Conservation (phyloP, 2,888 invertebrate genomes). For the Plebejus argus region DNA sequence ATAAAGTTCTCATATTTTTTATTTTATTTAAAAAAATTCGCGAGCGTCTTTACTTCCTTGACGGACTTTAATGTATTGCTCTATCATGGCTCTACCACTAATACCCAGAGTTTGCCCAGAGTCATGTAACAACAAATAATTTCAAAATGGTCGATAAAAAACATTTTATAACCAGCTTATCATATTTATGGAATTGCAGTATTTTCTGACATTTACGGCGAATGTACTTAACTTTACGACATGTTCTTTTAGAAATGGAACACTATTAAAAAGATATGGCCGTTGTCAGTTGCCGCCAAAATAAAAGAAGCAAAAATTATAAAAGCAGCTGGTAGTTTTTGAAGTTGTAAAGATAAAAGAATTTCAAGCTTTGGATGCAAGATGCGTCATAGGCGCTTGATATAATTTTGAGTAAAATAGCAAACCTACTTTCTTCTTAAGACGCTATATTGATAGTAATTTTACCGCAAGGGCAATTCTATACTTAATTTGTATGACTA, state of each 20-base stretch:
- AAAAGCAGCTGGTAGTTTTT: slow-evolving; percentile 19
- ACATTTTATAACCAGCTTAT: not conserved
- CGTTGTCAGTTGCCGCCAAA: slow-evolving; percentile 17
- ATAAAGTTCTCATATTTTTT: too few species aligned
- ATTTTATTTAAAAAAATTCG: too few species aligned
- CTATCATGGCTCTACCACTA: too few species aligned
- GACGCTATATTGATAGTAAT: too few species aligned
- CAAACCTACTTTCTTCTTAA: too few species aligned
- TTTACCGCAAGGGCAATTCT: too few species aligned
- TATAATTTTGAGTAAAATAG: too few species aligned
- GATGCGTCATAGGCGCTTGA: not conserved
- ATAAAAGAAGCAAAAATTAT: slow-evolving; percentile 23
- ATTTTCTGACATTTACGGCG: slow-evolving; percentile 7
- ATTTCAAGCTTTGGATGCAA: slow-evolving; percentile 6
- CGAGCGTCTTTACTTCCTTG: too few species aligned
- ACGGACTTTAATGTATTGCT: too few species aligned
- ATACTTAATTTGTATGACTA: too few species aligned
- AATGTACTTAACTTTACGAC: slow-evolving; percentile 19
- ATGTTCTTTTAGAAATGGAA: slow-evolving; percentile 11
- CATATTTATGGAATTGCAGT: not conserved
- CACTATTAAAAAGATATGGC: slow-evolving; percentile 14
- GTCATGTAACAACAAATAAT: not conserved
- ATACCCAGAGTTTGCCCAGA: too few species aligned
- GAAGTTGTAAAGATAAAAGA: slow-evolving; percentile 8
- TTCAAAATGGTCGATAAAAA: not conserved